Evolutionary conservation across 2,797 vertebrate genomes (phyloP).

Genomic region (Pseudochaenichthys georgianus): DNA sequence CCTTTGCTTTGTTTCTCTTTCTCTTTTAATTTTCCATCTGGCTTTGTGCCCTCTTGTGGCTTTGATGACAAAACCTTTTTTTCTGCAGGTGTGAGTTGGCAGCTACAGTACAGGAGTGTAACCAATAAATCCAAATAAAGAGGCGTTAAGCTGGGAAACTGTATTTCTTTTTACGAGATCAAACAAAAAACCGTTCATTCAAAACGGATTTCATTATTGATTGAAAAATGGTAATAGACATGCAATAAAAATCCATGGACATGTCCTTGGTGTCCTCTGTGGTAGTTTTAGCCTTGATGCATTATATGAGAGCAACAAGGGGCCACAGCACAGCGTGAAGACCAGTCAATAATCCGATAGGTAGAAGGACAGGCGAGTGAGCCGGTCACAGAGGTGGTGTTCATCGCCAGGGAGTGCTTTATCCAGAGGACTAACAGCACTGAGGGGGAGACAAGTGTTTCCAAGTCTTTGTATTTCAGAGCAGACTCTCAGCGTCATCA

Average conservation of each 20-base stretch:
- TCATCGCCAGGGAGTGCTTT: constrained; percentile 58
- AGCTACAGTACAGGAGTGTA: neutral
- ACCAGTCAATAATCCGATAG: constrained; percentile 72
- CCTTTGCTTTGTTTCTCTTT: neutral
- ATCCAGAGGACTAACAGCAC: constrained; percentile 48
- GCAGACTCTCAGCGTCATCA: constrained; percentile 43
- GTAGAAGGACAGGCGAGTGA: constrained; percentile 57
- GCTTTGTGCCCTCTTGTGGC: neutral
- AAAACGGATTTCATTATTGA: constrained; percentile 22
- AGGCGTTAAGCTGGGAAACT: neutral
- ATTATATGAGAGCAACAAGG: constrained; percentile 38
- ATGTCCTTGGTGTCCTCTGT: constrained; percentile 37
- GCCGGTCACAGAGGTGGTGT: constrained; percentile 42
- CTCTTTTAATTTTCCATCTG: neutral
- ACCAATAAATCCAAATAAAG: constrained; percentile 19
- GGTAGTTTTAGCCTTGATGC: constrained; percentile 34
- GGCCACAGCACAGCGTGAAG: constrained; percentile 51
- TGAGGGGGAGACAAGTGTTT: constrained; percentile 46
- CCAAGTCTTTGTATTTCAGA: constrained; percentile 54
- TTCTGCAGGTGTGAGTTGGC: constrained; percentile 17
- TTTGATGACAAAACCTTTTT: constrained; percentile 12
- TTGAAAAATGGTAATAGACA: constrained; percentile 34
- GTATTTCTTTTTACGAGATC: neutral
- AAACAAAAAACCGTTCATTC: neutral
- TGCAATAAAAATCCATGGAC: constrained; percentile 35